Base-by-base conservation (phyloP, 1,140 invertebrate species). In the Zophobas morio region DNA sequence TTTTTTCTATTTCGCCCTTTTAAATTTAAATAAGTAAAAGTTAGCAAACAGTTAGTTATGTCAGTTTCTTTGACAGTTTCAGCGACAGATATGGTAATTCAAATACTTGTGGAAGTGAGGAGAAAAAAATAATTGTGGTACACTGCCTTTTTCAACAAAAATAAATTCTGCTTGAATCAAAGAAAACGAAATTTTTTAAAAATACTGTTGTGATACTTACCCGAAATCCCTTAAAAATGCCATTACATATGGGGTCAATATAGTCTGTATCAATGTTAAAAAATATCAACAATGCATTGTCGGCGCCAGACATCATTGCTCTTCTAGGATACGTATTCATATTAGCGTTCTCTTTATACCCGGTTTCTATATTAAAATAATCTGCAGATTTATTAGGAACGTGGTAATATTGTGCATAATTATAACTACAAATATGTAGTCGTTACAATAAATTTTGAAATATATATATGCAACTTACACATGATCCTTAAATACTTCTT, bases 351-450 rank as follows among this genome's bases (percentile, higher is more conserved):
- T 85, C 75, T n/a, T 32, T 37, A 76, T 86, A 89, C 0, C 88
- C 88, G 34, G 84, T 78, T 36, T 88, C 87, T 40, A 88, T 75
- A 3, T 84, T 87, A 88, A 88, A 90, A 6, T 85, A 83, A 1
- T 74, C 8, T 6, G 3, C 3, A 51, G 66, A 46, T 42, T 53
- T n/a, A 8, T 75, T 63, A 20, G 6, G n/a, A 6, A 57, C 54
- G 1, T 74, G 20, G 34, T 74, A 46, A 60, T 32, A 66, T 32
- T 66, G 5, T 8, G 20, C 39, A 5, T 66, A 40, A n/a, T 66
- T 37, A n/a, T 8, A 8, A n/a, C 60, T 66, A 20, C 4, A 46
- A 46, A 20, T n/a, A 20, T 20, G 20, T 0, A 37, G 5, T 57
- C 33, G 54, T 8, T 34, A 57, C 20, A n/a, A n/a, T 2, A 51